phyloP scores from a whole-genome alignment of 2,888 invertebrate genomes.

The Eupithecia subfuscata region DNA sequence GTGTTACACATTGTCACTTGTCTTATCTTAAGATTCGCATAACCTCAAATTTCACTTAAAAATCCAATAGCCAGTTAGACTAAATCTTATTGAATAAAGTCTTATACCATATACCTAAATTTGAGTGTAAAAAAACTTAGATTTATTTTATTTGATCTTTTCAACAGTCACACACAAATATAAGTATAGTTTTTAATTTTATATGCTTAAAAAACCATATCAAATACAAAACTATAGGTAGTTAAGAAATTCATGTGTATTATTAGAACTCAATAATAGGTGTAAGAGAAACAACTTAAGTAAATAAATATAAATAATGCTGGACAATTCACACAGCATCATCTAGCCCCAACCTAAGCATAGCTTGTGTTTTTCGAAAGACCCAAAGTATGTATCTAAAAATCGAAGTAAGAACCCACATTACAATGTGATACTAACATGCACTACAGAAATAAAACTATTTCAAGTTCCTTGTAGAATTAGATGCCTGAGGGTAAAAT shows the following conservation, averaged over 20 bases:
- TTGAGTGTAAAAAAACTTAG: background rate
- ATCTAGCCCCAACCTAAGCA: too few species aligned
- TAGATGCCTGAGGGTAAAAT: background rate
- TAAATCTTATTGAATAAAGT: background rate
- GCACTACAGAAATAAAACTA: background rate
- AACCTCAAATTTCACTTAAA: slow-evolving; percentile 1
- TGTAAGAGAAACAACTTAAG: too few species aligned
- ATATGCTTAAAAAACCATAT: too few species aligned
- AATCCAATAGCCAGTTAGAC: background rate
- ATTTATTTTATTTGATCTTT: background rate
- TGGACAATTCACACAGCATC: too few species aligned
- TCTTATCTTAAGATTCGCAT: background rate
- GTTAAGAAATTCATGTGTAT: too few species aligned
- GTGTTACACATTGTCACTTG: background rate
- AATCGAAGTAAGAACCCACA: background rate
- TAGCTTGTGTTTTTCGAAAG: background rate
- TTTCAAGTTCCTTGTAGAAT: background rate
- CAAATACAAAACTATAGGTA: too few species aligned
- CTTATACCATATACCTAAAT: background rate
- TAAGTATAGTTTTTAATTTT: too few species aligned
- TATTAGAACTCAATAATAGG: too few species aligned
- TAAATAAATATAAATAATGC: too few species aligned
- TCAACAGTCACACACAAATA: background rate
- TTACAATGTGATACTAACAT: background rate
- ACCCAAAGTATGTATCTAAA: background rate